phyloP scores from a whole-genome alignment of 2,888 invertebrate species.

The Drosophila histrio region DNA sequence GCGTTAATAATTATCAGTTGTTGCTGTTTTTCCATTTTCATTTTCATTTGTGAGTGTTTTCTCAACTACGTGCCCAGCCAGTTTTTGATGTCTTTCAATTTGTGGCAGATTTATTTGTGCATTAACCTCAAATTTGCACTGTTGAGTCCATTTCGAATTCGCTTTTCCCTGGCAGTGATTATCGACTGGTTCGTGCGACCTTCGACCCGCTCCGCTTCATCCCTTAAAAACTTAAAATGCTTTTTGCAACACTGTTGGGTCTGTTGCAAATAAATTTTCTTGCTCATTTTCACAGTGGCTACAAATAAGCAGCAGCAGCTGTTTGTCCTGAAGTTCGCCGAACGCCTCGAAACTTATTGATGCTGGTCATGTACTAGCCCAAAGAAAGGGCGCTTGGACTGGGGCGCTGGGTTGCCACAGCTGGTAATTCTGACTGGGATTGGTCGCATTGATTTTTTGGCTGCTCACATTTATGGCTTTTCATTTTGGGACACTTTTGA shows the following conservation, averaged over 20 bases:
- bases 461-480: constrained; percentile 64
- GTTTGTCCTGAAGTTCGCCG: constrained; percentile 57
- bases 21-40: constrained; percentile 26
- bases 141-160: constrained; percentile 53
- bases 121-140: constrained; percentile 76
- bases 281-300: constrained; percentile 59
- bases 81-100: constrained; percentile 73
- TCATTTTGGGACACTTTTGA: constrained; percentile 63
- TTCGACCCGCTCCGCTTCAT: neutral
- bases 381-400: constrained; percentile 8
- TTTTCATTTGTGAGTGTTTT: constrained; percentile 13
- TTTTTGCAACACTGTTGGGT: constrained; percentile 26
- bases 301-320: constrained; percentile 49
- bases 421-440: constrained; percentile 37
- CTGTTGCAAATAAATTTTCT: constrained; percentile 65
- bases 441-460: constrained; percentile 63
- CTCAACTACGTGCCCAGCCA: constrained; percentile 48
- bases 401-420: constrained; percentile 39
- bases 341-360: constrained; percentile 60
- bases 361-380: constrained; percentile 69
- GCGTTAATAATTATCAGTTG: constrained; percentile 74
- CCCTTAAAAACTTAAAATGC: constrained; percentile 39
- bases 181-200: constrained; percentile 45
- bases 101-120: constrained; percentile 76
- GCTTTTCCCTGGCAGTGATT: constrained; percentile 52